Percentiles rank a stretch among this genome's conserved stretches.
Conservation (phyloP, 1,140 invertebrate genomes). For the Drosophila subpulchrella region DNA sequence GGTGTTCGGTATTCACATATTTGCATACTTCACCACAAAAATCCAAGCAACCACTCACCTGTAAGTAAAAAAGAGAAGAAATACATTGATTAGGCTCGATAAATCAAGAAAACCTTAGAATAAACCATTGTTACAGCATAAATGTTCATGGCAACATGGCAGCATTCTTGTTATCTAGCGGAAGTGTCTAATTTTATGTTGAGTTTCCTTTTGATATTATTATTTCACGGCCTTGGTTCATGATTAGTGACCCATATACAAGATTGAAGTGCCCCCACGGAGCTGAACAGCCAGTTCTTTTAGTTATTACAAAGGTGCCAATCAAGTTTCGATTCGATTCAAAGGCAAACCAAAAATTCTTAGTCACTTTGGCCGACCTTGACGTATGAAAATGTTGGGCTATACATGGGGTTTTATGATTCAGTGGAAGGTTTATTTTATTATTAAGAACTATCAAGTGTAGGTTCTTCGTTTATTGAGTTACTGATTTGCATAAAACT, state of each 20-base stretch:
- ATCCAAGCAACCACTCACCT: conserved; percentile 37
- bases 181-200: conserved; percentile 4
- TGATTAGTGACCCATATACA: conserved; percentile 47
- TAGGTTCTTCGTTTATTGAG: neutral
- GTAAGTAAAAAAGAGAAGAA: conserved; percentile 29
- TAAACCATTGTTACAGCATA: conserved; percentile 12
- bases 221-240: conserved; percentile 20
- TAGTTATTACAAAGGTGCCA: conserved; percentile 39
- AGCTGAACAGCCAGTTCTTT: conserved; percentile 24
- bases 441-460: neutral
- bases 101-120: conserved; percentile 27
- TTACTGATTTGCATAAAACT: neutral
- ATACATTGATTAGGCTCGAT: conserved; percentile 21
- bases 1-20: conserved; percentile 5
- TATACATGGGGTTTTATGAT: neutral
- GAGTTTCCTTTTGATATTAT: neutral
- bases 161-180: conserved; percentile 20
- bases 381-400: neutral
- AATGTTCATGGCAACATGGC: conserved; percentile 16
- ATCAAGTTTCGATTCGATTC: conserved; percentile 12
- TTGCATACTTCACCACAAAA: conserved; percentile 15
- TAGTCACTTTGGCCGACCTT: conserved; percentile 19
- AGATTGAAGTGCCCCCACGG: conserved; percentile 14
- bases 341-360: conserved; percentile 15
- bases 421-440: neutral